phyloP scores from a whole-genome alignment of 2,797 vertebrate genomes.

The Anabas testudineus region DNA sequence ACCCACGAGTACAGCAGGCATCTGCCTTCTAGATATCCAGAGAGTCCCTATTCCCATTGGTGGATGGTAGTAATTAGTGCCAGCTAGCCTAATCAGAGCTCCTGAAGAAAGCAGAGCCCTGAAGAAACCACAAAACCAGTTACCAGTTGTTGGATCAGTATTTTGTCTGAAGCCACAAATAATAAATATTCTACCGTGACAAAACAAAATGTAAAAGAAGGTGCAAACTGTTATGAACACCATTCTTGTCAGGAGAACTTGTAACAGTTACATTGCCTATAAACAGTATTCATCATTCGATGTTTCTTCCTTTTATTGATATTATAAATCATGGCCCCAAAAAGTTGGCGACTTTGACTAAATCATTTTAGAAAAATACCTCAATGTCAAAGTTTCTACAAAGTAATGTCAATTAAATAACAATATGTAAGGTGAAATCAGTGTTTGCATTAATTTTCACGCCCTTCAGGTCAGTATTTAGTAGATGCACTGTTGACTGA shows the following conservation, averaged over 20 bases:
- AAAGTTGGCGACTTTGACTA: no score
- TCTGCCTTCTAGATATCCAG: slow-evolving; percentile 15
- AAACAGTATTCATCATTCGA: no score
- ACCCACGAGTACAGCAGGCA: slow-evolving; percentile 11
- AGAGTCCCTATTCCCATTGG: slow-evolving; percentile 12
- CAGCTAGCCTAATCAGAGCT: slow-evolving; percentile 57
- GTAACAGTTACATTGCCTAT: slow-evolving; percentile 12
- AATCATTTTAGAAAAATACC: no score
- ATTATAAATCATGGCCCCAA: no score
- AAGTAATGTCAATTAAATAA: no score
- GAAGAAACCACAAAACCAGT: slow-evolving; percentile 29
- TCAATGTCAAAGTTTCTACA: no score
- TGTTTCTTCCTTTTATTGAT: no score
- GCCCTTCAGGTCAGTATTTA: no score
- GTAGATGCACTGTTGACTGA: no score
- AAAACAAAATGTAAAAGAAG: neutral
- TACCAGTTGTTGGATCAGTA: neutral
- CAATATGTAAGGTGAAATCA: no score
- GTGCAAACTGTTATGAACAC: neutral
- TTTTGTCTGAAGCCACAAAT: neutral
- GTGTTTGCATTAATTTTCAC: no score
- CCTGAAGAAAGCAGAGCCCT: slow-evolving; percentile 25
- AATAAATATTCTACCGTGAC: slow-evolving; percentile 5
- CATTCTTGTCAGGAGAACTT: neutral
- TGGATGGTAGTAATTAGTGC: slow-evolving; percentile 57